Percentiles rank a stretch among this genome's conserved stretches.
Conservation (phyloP, 1,140 invertebrate species). For the Diplogasteroides magnus region DNA sequence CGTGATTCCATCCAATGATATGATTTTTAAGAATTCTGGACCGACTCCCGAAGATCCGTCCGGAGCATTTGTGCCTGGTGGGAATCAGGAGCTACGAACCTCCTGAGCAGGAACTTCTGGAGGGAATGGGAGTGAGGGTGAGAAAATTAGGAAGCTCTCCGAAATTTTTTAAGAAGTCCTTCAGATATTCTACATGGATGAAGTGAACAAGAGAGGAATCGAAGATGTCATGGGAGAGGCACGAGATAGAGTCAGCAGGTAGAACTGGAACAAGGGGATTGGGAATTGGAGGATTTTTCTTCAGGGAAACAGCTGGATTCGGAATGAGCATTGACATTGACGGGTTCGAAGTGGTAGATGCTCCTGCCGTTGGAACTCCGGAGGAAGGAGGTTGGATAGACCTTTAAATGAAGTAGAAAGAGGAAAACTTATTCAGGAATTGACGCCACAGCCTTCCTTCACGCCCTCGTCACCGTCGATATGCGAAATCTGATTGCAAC, state of each 20-base stretch:
- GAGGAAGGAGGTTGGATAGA: slow-evolving; percentile 32
- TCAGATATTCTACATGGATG: slow-evolving; percentile 40
- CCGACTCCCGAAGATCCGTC: slow-evolving; percentile 40
- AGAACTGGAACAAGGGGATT: background rate
- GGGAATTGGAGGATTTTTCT: background rate
- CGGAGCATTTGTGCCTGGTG: slow-evolving; percentile 39
- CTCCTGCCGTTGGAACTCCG: slow-evolving; percentile 47
- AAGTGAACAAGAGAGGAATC: slow-evolving; percentile 38
- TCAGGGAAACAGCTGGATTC: slow-evolving; percentile 39
- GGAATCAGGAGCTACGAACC: slow-evolving; percentile 42
- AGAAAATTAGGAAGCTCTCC: background rate
- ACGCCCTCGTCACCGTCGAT: slow-evolving; percentile 32
- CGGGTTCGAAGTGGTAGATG: slow-evolving; percentile 42
- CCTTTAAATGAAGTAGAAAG: too few relatives aligned
- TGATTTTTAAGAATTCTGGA: too few relatives aligned
- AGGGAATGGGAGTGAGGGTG: background rate
- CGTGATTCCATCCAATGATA: too few relatives aligned
- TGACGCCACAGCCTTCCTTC: slow-evolving; percentile 39
- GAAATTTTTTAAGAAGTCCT: background rate
- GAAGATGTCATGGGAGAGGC: slow-evolving; percentile 42
- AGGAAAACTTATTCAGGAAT: too few relatives aligned
- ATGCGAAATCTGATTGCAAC: slow-evolving; percentile 40
- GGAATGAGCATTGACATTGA: slow-evolving; percentile 45
- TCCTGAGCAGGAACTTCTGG: slow-evolving; percentile 24
- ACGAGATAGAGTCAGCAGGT: slow-evolving; percentile 25